These are phyloP conservation scores for Ianthella basta DNA, from an alignment of 37 sponge, comb jelly and placozoan species.

Conservation along the genomic window DNA sequence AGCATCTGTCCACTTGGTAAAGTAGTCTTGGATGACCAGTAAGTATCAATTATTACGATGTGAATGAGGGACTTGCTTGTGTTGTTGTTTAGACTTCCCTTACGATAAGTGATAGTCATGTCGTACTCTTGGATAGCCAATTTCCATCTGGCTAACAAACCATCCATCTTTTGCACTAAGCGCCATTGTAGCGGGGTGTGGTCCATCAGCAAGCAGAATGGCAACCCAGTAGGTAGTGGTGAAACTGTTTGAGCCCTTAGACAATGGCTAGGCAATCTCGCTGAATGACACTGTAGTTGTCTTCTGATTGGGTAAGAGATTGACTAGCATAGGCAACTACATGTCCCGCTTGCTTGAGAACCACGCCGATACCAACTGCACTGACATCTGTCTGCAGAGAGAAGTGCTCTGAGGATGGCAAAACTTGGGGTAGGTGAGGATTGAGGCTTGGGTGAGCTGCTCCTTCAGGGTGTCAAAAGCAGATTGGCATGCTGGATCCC, in stretches of 20 bases:
- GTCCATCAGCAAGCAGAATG: neutral
- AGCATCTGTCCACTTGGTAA: constrained; percentile 71
- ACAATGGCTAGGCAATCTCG: constrained; percentile 4
- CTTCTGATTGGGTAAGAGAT: neutral
- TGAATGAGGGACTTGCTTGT: too few species aligned
- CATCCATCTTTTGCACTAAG: neutral
- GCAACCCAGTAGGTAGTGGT: neutral
- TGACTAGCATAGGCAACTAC: neutral
- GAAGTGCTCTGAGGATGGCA: neutral
- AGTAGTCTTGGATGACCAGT: too few species aligned
- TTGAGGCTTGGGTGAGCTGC: neutral
- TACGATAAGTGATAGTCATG: constrained; percentile 7
- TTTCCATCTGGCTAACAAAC: constrained; percentile 8
- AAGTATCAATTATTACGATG: too few species aligned
- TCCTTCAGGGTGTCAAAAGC: constrained; percentile 4
- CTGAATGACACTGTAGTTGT: constrained; percentile 7
- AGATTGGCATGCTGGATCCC: neutral
- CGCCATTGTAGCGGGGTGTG: neutral
- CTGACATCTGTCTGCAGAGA: neutral
- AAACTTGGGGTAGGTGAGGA: neutral
- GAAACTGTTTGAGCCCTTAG: constrained; percentile 3
- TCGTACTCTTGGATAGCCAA: constrained; percentile 29
- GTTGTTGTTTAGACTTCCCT: too few species aligned
- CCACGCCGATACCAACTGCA: neutral
- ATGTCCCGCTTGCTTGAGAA: neutral